Conservation (phyloP, 2,888 invertebrate species). For the Limnephilus marmoratus region DNA sequence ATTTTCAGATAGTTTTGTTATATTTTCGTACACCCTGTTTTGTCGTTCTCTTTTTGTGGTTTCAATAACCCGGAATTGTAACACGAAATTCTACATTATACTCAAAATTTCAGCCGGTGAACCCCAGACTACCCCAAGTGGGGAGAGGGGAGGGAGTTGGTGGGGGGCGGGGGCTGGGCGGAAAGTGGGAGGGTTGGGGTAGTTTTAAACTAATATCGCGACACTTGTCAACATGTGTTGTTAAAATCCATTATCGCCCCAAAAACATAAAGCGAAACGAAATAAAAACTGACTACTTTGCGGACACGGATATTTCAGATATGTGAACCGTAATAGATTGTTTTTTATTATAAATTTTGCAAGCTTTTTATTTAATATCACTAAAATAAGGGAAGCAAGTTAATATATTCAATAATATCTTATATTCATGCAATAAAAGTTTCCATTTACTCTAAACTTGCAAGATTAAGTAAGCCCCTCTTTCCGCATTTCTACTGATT, state of each 20-base stretch:
- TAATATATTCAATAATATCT: too few species aligned
- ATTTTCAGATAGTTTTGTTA: background rate
- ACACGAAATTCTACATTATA: constrained; percentile 34
- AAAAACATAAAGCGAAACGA: constrained; percentile 53
- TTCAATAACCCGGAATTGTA: constrained; percentile 36
- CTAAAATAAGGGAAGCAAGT: too few species aligned
- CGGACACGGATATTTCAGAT: constrained; percentile 41
- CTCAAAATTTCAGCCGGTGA: constrained; percentile 32
- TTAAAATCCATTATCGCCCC: constrained; percentile 66
- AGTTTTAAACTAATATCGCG: constrained; percentile 65
- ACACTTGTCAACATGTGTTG: constrained; percentile 66
- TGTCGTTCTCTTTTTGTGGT: constrained; percentile 15
- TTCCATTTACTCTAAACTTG: too few species aligned
- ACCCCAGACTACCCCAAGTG: background rate
- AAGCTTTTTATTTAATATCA: too few species aligned
- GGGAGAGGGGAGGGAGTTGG: background rate
- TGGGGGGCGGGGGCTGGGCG: constrained; percentile 47
- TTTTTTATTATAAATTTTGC: background rate
- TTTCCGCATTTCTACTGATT: too few species aligned
- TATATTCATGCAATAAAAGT: too few species aligned
- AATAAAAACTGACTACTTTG: constrained; percentile 33
- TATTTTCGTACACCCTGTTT: background rate
- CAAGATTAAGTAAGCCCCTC: too few species aligned
- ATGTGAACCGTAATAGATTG: background rate
- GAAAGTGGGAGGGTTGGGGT: constrained; percentile 38